These are phyloP conservation scores for Epinotia bilunana DNA, from an alignment of 2,888 invertebrate species.

Conservation along the genomic window DNA sequence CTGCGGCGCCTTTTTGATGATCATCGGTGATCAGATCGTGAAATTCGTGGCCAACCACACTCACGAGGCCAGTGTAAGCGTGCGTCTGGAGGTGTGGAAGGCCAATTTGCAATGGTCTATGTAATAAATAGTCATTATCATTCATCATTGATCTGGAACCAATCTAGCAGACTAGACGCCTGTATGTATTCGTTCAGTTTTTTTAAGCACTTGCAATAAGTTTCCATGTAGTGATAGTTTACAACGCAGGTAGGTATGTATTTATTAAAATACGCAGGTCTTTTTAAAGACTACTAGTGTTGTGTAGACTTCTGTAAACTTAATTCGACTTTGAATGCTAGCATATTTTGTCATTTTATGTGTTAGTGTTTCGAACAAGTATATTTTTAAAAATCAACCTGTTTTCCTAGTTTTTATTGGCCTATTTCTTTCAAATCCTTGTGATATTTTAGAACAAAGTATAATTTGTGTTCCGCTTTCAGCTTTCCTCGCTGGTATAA, in stretches of 20 bases:
- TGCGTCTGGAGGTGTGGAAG: constrained; percentile 5
- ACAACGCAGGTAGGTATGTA: too few species aligned
- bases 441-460: background rate
- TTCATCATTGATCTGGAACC: too few species aligned
- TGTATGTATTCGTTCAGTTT: too few species aligned
- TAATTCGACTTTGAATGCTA: background rate
- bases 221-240: too few species aligned
- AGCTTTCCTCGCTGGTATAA: constrained; percentile 14
- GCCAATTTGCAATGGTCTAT: constrained; percentile 16
- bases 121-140: background rate
- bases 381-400: background rate
- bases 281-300: too few species aligned
- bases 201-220: too few species aligned
- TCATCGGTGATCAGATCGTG: constrained; percentile 17
- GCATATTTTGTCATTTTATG: background rate
- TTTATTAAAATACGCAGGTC: too few species aligned
- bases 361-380: background rate
- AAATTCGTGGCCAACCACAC: constrained; percentile 34
- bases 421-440: background rate
- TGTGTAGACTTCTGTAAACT: background rate
- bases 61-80: constrained; percentile 6
- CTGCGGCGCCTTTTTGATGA: constrained; percentile 25
- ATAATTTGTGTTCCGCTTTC: background rate
- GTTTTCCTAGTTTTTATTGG: background rate
- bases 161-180: too few species aligned